Evolutionary conservation across 2,113 vertebrate genomes (phyloP).

Genomic region (Recurvirostra avosetta): DNA sequence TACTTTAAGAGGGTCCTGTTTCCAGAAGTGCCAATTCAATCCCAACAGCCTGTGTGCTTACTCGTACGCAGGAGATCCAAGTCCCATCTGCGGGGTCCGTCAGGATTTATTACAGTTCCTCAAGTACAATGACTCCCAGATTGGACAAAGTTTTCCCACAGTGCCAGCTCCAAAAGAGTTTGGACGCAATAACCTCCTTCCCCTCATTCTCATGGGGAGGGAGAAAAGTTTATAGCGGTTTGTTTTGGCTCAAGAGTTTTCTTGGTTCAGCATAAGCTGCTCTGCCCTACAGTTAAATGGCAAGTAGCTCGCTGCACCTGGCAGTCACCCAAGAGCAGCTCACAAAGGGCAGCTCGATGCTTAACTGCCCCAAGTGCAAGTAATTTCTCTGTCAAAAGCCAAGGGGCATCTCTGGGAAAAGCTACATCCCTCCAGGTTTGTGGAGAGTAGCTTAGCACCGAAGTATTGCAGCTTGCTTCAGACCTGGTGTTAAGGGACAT

Average conservation of each 20-base stretch:
- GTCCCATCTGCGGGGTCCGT: fast-evolving
- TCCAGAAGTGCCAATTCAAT: fast-evolving
- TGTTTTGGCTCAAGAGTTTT: not conserved
- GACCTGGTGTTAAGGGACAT: not conserved
- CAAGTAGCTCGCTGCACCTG: not conserved
- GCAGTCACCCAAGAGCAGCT: not conserved
- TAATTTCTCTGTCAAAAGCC: not conserved
- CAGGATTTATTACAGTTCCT: not conserved
- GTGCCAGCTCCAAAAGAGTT: not conserved
- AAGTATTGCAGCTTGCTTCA: fast-evolving
- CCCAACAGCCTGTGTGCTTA: fast-evolving
- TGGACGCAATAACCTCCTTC: not conserved
- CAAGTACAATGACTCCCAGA: not conserved
- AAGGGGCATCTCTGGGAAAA: not conserved
- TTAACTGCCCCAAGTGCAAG: not conserved
- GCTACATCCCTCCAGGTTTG: not conserved
- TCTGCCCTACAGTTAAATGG: not conserved
- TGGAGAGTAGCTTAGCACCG: fast-evolving
- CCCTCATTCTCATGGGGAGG: not conserved
- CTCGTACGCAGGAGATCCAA: not conserved
- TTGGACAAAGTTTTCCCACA: not conserved
- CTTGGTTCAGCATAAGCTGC: not conserved
- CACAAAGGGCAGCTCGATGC: not conserved
- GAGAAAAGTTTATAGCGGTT: not conserved
- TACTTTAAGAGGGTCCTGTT: not conserved